Percentiles rank a stretch among this genome's conserved stretches.
phyloP scores from a whole-genome alignment of 1,140 invertebrate species.

The Lepidurus arcticus region DNA sequence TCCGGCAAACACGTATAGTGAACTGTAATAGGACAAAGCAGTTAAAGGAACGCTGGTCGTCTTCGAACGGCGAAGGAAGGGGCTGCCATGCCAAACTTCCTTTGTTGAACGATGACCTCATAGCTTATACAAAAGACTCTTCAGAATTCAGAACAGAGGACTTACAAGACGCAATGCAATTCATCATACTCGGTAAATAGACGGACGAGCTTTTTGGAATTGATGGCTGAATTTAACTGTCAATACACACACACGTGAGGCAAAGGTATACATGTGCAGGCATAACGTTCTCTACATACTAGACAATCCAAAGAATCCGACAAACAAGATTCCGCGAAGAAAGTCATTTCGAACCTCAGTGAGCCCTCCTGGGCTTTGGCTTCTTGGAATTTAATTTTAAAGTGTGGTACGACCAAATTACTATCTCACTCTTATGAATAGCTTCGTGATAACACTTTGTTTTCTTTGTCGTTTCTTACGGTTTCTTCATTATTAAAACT shows the following conservation, averaged over 20 bases:
- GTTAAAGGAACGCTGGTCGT: neutral
- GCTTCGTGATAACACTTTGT: no score
- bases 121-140: slow-evolving; percentile 19
- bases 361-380: neutral
- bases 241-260: neutral
- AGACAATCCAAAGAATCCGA: neutral
- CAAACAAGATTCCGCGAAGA: neutral
- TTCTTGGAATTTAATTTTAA: neutral
- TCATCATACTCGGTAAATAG: slow-evolving; percentile 14
- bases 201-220: neutral
- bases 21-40: slow-evolving; percentile 9
- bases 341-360: neutral
- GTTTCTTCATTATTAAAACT: no score
- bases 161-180: slow-evolving; percentile 1
- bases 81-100: neutral
- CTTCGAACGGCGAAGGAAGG: slow-evolving; percentile 8
- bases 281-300: neutral
- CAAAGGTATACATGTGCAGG: neutral
- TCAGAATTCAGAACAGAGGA: neutral
- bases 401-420: neutral
- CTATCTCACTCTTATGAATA: neutral
- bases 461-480: no score
- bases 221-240: slow-evolving; percentile 9
- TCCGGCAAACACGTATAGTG: slow-evolving; percentile 14
- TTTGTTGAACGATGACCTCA: slow-evolving; percentile 21